Conservation (phyloP, 1,140 invertebrate genomes). For the Kradibia gibbosae region DNA sequence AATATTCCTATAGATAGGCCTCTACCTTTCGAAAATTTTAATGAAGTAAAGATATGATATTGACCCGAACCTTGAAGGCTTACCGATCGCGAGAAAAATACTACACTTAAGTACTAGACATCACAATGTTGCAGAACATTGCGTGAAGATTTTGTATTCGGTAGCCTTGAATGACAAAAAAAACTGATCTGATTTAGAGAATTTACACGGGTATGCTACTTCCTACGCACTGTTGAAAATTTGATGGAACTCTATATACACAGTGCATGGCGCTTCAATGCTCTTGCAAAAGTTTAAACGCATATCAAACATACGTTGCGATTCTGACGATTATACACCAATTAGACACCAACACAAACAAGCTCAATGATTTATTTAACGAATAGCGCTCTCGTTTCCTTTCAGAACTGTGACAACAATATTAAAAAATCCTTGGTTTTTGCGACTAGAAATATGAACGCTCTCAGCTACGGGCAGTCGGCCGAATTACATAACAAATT, state of each 20-base stretch:
- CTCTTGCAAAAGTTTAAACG: too few species aligned
- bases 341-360: too few species aligned
- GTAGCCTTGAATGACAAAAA: neutral
- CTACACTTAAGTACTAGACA: too few species aligned
- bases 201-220: slow-evolving; percentile 28
- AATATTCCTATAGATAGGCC: too few species aligned
- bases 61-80: too few species aligned
- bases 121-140: too few species aligned
- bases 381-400: neutral
- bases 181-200: neutral
- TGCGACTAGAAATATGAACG: neutral
- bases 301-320: too few species aligned
- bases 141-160: neutral
- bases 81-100: too few species aligned
- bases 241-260: neutral
- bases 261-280: neutral
- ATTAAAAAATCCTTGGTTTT: neutral
- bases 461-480: neutral
- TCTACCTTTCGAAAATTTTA: too few species aligned
- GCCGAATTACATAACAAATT: slow-evolving; percentile 58
- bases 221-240: slow-evolving; percentile 28
- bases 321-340: too few species aligned
- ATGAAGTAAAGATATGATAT: too few species aligned
- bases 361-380: neutral
- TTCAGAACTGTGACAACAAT: neutral